A percentile compares a stretch with the other conserved stretches of the same genome.
These are phyloP conservation scores for Aphidius gifuensis DNA, from an alignment of 1,140 invertebrate species.

Conservation along the genomic window DNA sequence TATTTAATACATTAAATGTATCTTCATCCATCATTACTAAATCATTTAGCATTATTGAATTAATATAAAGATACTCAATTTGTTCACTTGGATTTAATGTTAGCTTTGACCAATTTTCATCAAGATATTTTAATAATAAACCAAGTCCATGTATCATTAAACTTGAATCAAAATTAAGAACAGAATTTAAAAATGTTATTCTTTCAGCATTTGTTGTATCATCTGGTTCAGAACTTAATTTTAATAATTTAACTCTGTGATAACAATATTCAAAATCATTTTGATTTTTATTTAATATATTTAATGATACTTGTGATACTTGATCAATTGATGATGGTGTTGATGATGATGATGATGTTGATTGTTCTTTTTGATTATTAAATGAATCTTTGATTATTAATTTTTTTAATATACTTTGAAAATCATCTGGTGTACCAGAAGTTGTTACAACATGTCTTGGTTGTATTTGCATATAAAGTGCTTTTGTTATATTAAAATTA, in stretches of 20 bases:
- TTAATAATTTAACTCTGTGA: slow-evolving; percentile 58
- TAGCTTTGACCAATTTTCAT: slow-evolving; percentile 65
- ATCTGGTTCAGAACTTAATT: slow-evolving; percentile 60
- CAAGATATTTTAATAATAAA: slow-evolving; percentile 70
- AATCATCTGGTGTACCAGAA: slow-evolving; percentile 52
- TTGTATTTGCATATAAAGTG: slow-evolving; percentile 62
- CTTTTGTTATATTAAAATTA: slow-evolving; percentile 52
- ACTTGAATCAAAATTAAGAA: slow-evolving; percentile 66
- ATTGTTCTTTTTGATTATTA: slow-evolving; percentile 30
- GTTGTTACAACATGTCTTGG: slow-evolving; percentile 61
- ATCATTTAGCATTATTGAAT: slow-evolving; percentile 64
- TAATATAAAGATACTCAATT: slow-evolving; percentile 61
- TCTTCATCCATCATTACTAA: slow-evolving; percentile 71
- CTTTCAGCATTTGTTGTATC: slow-evolving; percentile 61
- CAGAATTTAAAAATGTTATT: slow-evolving; percentile 63
- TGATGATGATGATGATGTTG: slow-evolving; percentile 39
- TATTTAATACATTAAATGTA: slow-evolving; percentile 70
- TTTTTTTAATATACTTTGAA: slow-evolving; percentile 52
- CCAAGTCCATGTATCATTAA: slow-evolving; percentile 70
- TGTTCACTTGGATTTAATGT: slow-evolving; percentile 56
- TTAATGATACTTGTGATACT: slow-evolving; percentile 45
- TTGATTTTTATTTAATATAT: slow-evolving; percentile 58
- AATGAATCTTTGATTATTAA: slow-evolving; percentile 32
- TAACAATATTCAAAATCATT: slow-evolving; percentile 54
- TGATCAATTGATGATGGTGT: slow-evolving; percentile 31